Evolutionary conservation across 37 sponge, comb jelly and placozoan genomes (phyloP).

Genomic region (Tethya wilhelma): DNA sequence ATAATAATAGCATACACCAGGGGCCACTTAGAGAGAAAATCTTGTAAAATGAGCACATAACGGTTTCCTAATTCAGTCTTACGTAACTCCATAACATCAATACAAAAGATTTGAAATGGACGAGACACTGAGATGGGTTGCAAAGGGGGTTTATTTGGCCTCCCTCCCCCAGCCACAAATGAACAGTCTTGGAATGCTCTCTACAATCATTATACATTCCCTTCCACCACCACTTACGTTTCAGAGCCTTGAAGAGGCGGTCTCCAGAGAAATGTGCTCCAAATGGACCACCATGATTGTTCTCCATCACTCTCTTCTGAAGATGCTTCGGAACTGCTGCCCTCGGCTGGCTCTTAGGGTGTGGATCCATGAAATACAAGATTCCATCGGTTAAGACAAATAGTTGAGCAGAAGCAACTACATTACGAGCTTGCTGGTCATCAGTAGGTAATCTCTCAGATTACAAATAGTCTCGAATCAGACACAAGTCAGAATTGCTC

Average conservation of each 20-base stretch:
- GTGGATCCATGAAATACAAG: slow-evolving; percentile 45
- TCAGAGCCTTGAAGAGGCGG: slow-evolving; percentile 25
- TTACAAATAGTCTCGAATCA: slow-evolving; percentile 25
- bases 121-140: too few species aligned
- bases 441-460: slow-evolving; percentile 47
- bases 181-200: too few species aligned
- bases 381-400: slow-evolving; percentile 40
- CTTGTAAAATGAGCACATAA: too few species aligned
- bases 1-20: too few species aligned
- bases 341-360: slow-evolving; percentile 30
- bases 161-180: too few species aligned
- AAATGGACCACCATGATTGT: slow-evolving; percentile 54
- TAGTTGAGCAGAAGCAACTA: slow-evolving; percentile 19
- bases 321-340: slow-evolving; percentile 61
- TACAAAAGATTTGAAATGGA: too few species aligned
- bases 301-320: slow-evolving; percentile 23
- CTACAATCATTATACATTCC: slow-evolving; percentile 62
- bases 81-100: too few species aligned
- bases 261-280: slow-evolving; percentile 70
- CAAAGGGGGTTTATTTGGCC: too few species aligned
- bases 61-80: too few species aligned
- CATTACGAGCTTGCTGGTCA: slow-evolving; percentile 3
- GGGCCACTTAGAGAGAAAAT: too few species aligned
- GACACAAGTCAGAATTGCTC: too few species aligned
- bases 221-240: slow-evolving; percentile 61